Conservation (phyloP, 1,140 invertebrate genomes). For the Apolygus lucorum region DNA sequence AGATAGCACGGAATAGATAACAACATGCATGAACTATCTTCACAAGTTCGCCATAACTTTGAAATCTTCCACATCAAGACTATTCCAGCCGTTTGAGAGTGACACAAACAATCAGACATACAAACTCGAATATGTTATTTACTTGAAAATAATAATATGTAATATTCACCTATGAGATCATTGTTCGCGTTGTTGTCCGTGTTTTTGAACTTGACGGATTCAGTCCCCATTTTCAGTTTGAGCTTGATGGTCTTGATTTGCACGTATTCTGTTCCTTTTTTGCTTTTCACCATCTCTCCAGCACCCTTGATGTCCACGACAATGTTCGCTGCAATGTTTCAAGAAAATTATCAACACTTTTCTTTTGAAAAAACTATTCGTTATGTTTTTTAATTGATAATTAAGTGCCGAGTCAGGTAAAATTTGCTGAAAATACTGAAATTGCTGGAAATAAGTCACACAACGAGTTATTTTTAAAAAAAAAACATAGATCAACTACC, state of each 20-base stretch:
- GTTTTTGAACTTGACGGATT: conserved; percentile 32
- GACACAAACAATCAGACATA: too few relatives aligned
- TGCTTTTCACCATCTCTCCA: conserved; percentile 47
- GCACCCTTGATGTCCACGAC: conserved; percentile 44
- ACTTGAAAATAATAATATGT: not conserved
- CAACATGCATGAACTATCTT: too few relatives aligned
- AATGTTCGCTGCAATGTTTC: conserved; percentile 46
- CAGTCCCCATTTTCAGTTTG: conserved; percentile 50
- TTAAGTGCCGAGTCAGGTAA: too few relatives aligned
- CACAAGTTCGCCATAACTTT: too few relatives aligned
- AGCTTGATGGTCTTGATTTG: conserved; percentile 49
- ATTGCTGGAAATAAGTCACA: too few relatives aligned
- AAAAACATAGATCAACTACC: too few relatives aligned
- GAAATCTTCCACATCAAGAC: too few relatives aligned
- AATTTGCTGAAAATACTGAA: too few relatives aligned
- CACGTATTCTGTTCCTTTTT: conserved; percentile 50
- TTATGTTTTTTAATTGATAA: not conserved
- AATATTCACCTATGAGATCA: conserved; percentile 30
- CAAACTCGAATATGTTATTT: too few relatives aligned
- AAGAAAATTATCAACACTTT: conserved; percentile 26
- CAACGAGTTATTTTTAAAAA: too few relatives aligned
- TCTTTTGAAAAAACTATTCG: not conserved
- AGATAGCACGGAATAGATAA: too few relatives aligned
- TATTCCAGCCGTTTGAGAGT: too few relatives aligned
- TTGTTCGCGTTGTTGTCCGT: conserved; percentile 29